These are phyloP conservation scores for Oncorhynchus masou DNA, from an alignment of 2,113 vertebrate species.

Conservation along the genomic window DNA sequence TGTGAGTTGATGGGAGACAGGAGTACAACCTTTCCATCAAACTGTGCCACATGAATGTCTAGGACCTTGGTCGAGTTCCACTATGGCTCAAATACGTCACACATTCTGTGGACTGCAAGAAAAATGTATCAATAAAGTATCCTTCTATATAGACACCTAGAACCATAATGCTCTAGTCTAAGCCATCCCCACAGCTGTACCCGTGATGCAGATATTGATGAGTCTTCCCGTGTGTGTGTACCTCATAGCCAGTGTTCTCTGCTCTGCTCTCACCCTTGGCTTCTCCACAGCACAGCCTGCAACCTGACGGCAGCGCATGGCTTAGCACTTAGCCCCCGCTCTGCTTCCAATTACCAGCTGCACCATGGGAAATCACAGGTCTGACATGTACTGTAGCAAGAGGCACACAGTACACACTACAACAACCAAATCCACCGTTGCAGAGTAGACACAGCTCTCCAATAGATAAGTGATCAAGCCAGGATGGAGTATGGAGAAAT, in stretches of 20 bases:
- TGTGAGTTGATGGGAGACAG: too few relatives aligned
- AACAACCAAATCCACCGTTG: background rate
- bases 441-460: background rate
- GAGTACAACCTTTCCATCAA: too few relatives aligned
- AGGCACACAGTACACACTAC: conserved; percentile 15
- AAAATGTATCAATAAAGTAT: too few relatives aligned
- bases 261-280: conserved; percentile 16
- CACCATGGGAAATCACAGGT: conserved; percentile 69
- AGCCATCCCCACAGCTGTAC: conserved; percentile 39
- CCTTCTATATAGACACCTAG: too few relatives aligned
- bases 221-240: conserved; percentile 9
- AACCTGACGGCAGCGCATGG: background rate
- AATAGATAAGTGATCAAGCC: too few relatives aligned
- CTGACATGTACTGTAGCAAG: conserved; percentile 51
- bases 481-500: background rate
- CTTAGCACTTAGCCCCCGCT: conserved; percentile 40
- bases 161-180: too few relatives aligned
- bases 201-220: conserved; percentile 46
- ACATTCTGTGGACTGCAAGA: too few relatives aligned
- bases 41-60: too few relatives aligned
- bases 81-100: too few relatives aligned
- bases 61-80: too few relatives aligned
- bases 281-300: background rate
- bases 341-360: conserved; percentile 68
- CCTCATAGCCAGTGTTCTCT: too few relatives aligned